Percentiles rank a stretch among this genome's conserved stretches.
These are phyloP conservation scores for Pandion haliaetus DNA, from an alignment of 2,113 vertebrate genomes.

Conservation along the genomic window DNA sequence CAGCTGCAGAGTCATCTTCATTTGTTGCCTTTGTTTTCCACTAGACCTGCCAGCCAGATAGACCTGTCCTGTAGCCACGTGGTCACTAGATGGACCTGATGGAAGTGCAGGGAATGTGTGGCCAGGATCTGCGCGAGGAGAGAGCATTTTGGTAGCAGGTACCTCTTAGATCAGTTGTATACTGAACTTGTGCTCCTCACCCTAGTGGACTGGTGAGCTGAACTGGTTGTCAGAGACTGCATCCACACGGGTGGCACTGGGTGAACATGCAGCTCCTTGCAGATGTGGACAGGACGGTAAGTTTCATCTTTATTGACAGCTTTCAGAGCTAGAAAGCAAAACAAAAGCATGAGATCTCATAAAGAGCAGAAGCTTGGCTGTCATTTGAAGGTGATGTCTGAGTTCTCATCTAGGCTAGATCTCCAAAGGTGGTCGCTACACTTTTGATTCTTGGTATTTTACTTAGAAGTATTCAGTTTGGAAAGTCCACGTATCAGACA, in stretches of 20 bases:
- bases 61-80: accelerated
- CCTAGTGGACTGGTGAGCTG: background rate
- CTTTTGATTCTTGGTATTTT: background rate
- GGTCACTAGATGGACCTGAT: background rate
- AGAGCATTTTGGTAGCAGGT: background rate
- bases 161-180: background rate
- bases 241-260: background rate
- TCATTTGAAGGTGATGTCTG: background rate
- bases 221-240: background rate
- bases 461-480: background rate
- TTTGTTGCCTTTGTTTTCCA: background rate
- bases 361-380: background rate
- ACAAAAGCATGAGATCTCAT: background rate
- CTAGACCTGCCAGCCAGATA: background rate
- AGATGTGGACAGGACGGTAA: background rate
- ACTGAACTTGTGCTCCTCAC: background rate
- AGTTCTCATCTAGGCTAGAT: background rate
- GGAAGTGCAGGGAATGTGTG: background rate
- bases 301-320: background rate
- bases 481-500: background rate
- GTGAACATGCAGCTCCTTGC: background rate
- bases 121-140: background rate
- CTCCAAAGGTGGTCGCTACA: background rate
- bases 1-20: background rate
- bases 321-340: background rate